These are phyloP conservation scores for Cyprinella venusta DNA, from an alignment of 2,797 vertebrate genomes.

Conservation along the genomic window DNA sequence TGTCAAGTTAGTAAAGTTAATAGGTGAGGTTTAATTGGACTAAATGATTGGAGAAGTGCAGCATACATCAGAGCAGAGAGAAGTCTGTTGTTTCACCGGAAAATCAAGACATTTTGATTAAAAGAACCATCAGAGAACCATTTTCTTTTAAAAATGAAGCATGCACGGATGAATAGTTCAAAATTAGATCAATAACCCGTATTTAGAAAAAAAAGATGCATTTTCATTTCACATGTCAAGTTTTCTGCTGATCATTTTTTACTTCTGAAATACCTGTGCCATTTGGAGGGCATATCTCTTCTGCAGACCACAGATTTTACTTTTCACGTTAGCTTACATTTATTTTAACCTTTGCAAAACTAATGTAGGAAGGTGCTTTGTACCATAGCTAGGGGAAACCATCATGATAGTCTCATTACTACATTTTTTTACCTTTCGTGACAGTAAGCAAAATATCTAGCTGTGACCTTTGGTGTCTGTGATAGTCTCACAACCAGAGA, in stretches of 20 bases:
- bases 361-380: neutral
- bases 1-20: too few species aligned
- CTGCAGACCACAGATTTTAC: neutral
- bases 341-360: constrained; percentile 12
- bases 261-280: neutral
- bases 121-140: too few species aligned
- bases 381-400: neutral
- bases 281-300: neutral
- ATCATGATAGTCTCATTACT: neutral
- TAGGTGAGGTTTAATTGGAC: neutral
- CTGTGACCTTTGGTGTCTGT: constrained; percentile 43
- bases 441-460: neutral
- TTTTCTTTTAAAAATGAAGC: neutral
- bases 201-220: neutral
- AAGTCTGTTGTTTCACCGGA: neutral
- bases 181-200: neutral
- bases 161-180: neutral
- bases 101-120: neutral
- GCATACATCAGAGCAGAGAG: neutral
- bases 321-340: constrained; percentile 1
- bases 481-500: constrained; percentile 13
- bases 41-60: neutral
- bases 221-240: neutral
- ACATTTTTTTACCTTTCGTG: constrained; percentile 2
- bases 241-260: neutral